Evolutionary conservation across 2,888 invertebrate genomes (phyloP), one percentile per base, ranked within the genome.

Genomic region (Oxystoma pomonae): DNA sequence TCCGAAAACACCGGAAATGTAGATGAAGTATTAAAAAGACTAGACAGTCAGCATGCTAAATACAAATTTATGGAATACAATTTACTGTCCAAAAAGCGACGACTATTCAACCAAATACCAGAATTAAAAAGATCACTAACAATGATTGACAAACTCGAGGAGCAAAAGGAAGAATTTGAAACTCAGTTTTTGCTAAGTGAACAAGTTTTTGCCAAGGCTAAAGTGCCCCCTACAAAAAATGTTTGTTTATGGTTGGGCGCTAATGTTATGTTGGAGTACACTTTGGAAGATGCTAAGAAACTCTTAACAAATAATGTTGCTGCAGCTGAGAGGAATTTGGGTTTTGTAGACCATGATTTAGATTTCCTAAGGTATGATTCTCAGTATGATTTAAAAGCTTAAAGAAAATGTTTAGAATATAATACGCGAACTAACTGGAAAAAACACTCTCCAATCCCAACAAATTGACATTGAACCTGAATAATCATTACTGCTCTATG

Each of bases 61-160:
- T 98, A 98, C 80, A 96, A 97, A 82, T 94, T 95, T 78, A 96
- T 98, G 94, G 98, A 98, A 81, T 90, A 89, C 73, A 96, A 95
- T 79, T 84, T 98, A 69, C 85, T 89, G 60, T 90, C 93, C 16
- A 94, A 96, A 73, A 90, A 93, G 70, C 88, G 90, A 74, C 87
- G 95, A 79, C 83, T 98, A 64, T 90, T 92, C 73, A 87, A 88
- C 63, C 97, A 98, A 83, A 92, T 98, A 70, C 96, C 97, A n/a
- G 98, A 98, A 78, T 84, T 98, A 70, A 90, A 92, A 72, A 87
- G 94, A 68, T 94, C 97, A 0, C 78, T 98, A 70, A 91, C 94
- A 76, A 94, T 97, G 89, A 91, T 98, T 67, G 89, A 91, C 76
- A 91, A 94, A 77, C 82, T 98, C 68, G 90, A 92, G 77, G 83